phyloP scores from a whole-genome alignment of 1,140 invertebrate genomes.

The Drosophila tani region DNA sequence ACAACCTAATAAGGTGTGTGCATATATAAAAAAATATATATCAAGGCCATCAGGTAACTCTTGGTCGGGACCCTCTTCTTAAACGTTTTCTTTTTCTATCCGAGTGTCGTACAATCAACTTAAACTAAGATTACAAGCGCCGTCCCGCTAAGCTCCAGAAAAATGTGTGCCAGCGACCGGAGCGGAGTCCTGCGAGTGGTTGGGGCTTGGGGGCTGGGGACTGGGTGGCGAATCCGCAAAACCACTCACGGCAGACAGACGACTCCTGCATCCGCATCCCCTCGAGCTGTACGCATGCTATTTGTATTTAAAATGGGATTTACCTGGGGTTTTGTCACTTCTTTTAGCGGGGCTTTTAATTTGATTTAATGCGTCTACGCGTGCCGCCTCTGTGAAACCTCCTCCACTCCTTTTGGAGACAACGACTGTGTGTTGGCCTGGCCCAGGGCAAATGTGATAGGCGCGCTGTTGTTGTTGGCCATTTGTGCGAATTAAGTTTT shows the following conservation, averaged over 20 bases:
- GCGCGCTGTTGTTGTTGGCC: conserved; percentile 37
- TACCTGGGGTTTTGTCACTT: conserved; percentile 82
- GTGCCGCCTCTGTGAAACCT: conserved; percentile 51
- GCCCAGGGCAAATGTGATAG: conserved; percentile 50
- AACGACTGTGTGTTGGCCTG: conserved; percentile 12
- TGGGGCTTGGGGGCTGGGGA: neutral
- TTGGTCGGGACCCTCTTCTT: neutral
- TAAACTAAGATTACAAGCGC: conserved; percentile 80
- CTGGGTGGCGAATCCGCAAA: conserved; percentile 16
- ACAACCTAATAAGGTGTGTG: too few relatives aligned
- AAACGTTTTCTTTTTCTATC: conserved; percentile 17
- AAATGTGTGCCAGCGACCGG: conserved; percentile 68
- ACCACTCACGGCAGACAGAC: conserved; percentile 57
- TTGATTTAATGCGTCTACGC: conserved; percentile 82
- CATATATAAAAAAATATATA: too few relatives aligned
- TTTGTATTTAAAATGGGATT: conserved; percentile 83
- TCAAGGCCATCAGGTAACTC: too few relatives aligned
- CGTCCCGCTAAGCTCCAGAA: conserved; percentile 70
- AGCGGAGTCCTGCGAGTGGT: conserved; percentile 18
- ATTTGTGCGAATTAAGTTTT: conserved; percentile 70
- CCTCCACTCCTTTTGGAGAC: conserved; percentile 14
- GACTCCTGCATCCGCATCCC: conserved; percentile 13
- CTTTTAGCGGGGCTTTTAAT: conserved; percentile 79
- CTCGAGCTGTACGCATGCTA: conserved; percentile 57
- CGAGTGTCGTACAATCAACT: conserved; percentile 76